Percentiles rank a stretch among this genome's conserved stretches.
These are phyloP conservation scores for Epizoanthus scotinus DNA, from an alignment of 92 coral and sea anemone genomes.

Conservation along the genomic window DNA sequence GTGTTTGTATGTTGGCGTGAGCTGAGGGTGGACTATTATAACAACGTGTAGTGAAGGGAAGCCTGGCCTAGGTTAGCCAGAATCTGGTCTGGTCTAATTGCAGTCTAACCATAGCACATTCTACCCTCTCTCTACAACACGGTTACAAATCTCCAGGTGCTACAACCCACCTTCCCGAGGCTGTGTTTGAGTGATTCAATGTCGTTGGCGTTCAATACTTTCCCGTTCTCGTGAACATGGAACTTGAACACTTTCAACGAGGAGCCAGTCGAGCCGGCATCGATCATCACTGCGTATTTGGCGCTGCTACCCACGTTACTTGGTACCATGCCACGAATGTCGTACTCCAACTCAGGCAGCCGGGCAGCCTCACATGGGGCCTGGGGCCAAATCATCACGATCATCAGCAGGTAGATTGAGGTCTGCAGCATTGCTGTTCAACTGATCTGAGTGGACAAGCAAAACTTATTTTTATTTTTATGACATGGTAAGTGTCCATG, in stretches of 20 bases:
- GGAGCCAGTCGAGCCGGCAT: conserved; percentile 46
- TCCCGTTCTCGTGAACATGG: conserved; percentile 4
- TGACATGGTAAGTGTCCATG: no score
- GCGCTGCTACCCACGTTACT: background rate
- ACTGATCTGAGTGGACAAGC: no score
- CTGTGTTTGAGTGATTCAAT: conserved; percentile 19
- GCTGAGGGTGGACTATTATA: no score
- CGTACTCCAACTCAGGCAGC: conserved; percentile 15
- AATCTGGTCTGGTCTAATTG: no score
- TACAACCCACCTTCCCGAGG: conserved; percentile 22
- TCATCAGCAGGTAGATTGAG: background rate
- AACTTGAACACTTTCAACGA: conserved; percentile 34
- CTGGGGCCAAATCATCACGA: background rate
- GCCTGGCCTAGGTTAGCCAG: no score
- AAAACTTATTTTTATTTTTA: no score
- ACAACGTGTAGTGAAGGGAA: no score
- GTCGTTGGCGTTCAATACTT: conserved; percentile 2
- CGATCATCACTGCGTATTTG: conserved; percentile 38
- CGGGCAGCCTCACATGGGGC: background rate
- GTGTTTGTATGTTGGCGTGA: no score
- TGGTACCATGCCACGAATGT: background rate
- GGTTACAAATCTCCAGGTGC: no score
- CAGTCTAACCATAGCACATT: no score
- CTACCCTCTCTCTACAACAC: no score
- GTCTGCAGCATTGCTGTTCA: background rate